Base-by-base conservation (phyloP, 2,888 invertebrate species). In the Philonicus albiceps region DNA sequence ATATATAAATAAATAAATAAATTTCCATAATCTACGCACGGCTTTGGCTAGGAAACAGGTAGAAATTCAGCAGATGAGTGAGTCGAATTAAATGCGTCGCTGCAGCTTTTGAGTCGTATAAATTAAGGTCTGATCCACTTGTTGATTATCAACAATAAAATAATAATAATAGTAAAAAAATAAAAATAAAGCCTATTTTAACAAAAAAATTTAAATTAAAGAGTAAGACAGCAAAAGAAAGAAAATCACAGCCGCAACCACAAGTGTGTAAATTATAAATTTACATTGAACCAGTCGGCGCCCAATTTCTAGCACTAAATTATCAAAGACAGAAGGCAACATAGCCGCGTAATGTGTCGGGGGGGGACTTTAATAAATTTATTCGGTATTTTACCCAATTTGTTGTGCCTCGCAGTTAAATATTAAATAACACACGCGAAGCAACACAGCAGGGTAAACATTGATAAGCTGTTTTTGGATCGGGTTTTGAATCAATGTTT, bases 81-180 rank as follows among this genome's bases (percentile, higher is more conserved):
- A 49, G 43, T 43, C 49, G 49, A 49, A 30, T 78, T 49, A 49
- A 78, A 78, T 78, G 30, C 78, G 78, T 49, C 78, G 78, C 78
- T 49, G 74, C 74, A 74, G 78, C 78, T 78, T 78, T 78, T 78
- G 78, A 78, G 78, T 49, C 40, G n/a, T 78, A 30, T 78, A 16
- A 64, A 64, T 64, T 78, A 30, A 76, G n/a, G 49, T 78, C 78
- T 43, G 43, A 49, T 27, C 78, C 78, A 49, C 30, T 78, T 78
- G 76, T 37, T 76, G 76, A 76, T 40, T n/a, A 40, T n/a, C 22
- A n/a, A 22, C 16, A 5, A 75, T 19, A 8, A 34, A 31, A 76
- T n/a, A 76, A 76, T 22, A 76, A 16, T 22, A 76, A 40, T 11
- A 22, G n/a, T 16, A 75, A 13, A 74, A 74, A 76, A 76, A 40